Percentiles rank a stretch among this genome's conserved stretches.
Conservation (phyloP, 2,797 vertebrate species). For the Leptatherina wallacei region DNA sequence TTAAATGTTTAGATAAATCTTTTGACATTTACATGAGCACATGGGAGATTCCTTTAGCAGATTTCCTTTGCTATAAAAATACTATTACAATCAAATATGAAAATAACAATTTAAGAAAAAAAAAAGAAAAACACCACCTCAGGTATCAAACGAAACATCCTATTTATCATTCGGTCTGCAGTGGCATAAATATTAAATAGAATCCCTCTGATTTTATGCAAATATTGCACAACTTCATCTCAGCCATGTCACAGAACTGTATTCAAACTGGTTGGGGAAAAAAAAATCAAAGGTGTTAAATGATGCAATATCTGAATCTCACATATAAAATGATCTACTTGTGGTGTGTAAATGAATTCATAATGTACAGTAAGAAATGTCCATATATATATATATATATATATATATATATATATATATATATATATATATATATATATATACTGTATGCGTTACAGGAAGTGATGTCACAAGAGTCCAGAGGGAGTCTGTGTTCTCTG, state of each 20-base stretch:
- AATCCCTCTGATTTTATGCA: constrained; percentile 73
- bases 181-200: constrained; percentile 83
- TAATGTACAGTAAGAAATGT: constrained; percentile 39
- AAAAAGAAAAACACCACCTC: constrained; percentile 66
- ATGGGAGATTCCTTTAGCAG: constrained; percentile 46
- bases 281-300: constrained; percentile 24
- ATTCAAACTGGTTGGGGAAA: constrained; percentile 29
- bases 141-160: constrained; percentile 57
- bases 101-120: constrained; percentile 71
- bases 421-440: too few species aligned
- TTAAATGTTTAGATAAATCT: constrained; percentile 70
- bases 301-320: constrained; percentile 31
- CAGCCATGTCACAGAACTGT: constrained; percentile 52
- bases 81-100: constrained; percentile 77
- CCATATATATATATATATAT: neutral
- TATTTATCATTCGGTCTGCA: constrained; percentile 36
- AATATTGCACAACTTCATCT: constrained; percentile 83
- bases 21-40: constrained; percentile 69
- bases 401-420: too few species aligned
- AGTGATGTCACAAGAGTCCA: constrained; percentile 53
- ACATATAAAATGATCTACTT: constrained; percentile 40
- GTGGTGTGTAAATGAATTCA: constrained; percentile 38
- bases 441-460: constrained; percentile 38
- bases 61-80: constrained; percentile 76
- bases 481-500: constrained; percentile 52